Evolutionary conservation across 2,797 vertebrate species (phyloP), one percentile per base, ranked within the genome.

Genomic region (Sciurus carolinensis): DNA sequence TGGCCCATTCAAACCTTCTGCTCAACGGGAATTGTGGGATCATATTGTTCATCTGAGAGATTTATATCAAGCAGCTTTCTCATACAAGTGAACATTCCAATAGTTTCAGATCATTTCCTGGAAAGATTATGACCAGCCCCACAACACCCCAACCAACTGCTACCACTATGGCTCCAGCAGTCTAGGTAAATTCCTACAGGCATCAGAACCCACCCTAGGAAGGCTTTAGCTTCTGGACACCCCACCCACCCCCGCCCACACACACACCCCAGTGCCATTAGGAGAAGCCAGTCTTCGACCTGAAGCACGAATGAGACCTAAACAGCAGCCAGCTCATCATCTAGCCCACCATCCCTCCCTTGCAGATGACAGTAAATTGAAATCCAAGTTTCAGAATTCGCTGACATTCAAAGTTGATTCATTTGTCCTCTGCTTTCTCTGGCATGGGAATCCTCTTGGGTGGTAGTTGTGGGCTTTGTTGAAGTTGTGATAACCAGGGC

Each of bases 321-420:
- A 94, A 59, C 8, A 10, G 69, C 79, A 50, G 81, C 87, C 64
- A 57, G n/a, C 36, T 15, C 86, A 47, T 69, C 36, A 81, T 52
- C 77, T 18, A 81, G 44, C 67, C 72, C 22, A 36, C 11, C 39
- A 54, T 84, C 52, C 87, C 81, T 83, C 83, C 75, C 71, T 88
- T 67, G 7, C 17, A 30, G 84, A 71, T 22, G 62, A 93, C 81
- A 94, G 83, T 33, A 75, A 87, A 88, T n/a, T 22, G 91, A 80
- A 85, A 90, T 44, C 84, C 69, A 47, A 67, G 47, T 64, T 76
- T 50, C 83, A 44, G 76, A 76, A 91, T 64, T 77, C 83, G 82
- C 86, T 42, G n/a, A 87, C 84, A 91, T n/a, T 81, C 90, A 36
- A 69, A 30, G 62, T 33, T 20, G 72, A 50, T 66, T 72, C 22